Base-by-base conservation (phyloP, 2,113 vertebrate genomes). In the Pardalotus punctatus region DNA sequence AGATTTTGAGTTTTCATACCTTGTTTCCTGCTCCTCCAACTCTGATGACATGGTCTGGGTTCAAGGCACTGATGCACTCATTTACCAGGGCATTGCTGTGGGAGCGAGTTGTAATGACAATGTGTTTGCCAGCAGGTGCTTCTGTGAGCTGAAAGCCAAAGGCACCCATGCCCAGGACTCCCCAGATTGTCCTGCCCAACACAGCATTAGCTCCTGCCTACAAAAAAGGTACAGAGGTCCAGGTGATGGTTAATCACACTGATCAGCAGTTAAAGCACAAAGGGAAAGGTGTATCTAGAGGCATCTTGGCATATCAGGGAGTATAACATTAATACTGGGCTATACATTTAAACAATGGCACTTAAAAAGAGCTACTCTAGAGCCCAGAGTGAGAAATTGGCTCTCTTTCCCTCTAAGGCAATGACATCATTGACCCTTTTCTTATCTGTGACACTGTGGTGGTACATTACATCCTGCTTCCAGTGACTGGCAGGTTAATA, bases 1-100 rank as follows among this genome's bases (percentile, higher is more conserved):
- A 84, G 38, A 51, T 9, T 4, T 27, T 4, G 27, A 14, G 45
- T 43, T 57, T 81, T 40, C 88, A 38, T 97, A 99, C 99, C 99
- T 99, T 99, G 95, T 99, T 99, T 86, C 99, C 99, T 71, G 99
- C 99, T 77, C 99, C 99, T 22, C 99, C 99, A 51, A 99, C 99
- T 95, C 98, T 97, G 69, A 99, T 97, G 57, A 99, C 98, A 6
- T 97, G 96, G 67, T 99, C 98, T 12, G 99, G 99, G 60, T 99
- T 98, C 98, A 99, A 98, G 81, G 99, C 99, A 4, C 98, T 73
- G 5, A 99, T 97, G 15, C 99, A 98, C 86, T 99, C 99, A 0
- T 97, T 99, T 12, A 99, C 99, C 81, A 99, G 71, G 94, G 99
- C 98, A 97, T 97, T 99, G 98, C 98, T 99, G 82, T 99, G 99